Conservation (phyloP, 2,113 vertebrate genomes). For the Equus przewalskii region DNA sequence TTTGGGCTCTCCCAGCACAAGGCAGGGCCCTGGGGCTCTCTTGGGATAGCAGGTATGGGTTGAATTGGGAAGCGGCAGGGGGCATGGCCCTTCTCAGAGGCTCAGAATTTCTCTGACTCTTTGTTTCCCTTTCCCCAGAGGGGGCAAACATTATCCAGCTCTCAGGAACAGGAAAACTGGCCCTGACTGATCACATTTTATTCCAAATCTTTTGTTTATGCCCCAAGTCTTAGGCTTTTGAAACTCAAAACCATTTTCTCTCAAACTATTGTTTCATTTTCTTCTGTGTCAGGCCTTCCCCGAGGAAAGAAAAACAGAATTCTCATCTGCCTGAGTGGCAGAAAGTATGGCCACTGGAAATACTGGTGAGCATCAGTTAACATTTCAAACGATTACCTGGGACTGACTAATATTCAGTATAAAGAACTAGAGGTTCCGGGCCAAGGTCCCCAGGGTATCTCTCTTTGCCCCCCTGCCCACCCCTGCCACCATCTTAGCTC, state of each 20-base stretch:
- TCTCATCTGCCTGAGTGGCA: neutral
- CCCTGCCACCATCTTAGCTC: neutral
- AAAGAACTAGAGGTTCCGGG: neutral
- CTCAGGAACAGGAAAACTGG: neutral
- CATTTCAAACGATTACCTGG: neutral
- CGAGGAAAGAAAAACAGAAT: slow-evolving; percentile 44
- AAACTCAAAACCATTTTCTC: slow-evolving; percentile 47
- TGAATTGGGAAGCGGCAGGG: neutral
- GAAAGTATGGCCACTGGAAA: slow-evolving; percentile 10
- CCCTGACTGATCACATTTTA: slow-evolving; percentile 50
- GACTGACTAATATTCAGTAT: neutral
- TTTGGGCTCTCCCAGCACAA: neutral
- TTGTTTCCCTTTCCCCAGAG: neutral
- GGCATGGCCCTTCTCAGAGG: neutral
- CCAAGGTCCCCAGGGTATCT: neutral
- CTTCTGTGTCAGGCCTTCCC: slow-evolving; percentile 55
- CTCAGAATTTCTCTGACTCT: neutral
- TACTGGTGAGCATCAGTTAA: neutral
- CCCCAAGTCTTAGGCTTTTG: slow-evolving; percentile 58
- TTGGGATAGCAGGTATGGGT: neutral
- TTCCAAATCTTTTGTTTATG: slow-evolving; percentile 67
- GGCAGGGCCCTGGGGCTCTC: neutral
- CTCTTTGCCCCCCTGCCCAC: neutral
- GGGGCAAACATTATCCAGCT: neutral
- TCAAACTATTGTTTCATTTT: slow-evolving; percentile 44